These are phyloP conservation scores for Psittacula derbiana DNA, from an alignment of 2,797 vertebrate genomes.

Conservation along the genomic window DNA sequence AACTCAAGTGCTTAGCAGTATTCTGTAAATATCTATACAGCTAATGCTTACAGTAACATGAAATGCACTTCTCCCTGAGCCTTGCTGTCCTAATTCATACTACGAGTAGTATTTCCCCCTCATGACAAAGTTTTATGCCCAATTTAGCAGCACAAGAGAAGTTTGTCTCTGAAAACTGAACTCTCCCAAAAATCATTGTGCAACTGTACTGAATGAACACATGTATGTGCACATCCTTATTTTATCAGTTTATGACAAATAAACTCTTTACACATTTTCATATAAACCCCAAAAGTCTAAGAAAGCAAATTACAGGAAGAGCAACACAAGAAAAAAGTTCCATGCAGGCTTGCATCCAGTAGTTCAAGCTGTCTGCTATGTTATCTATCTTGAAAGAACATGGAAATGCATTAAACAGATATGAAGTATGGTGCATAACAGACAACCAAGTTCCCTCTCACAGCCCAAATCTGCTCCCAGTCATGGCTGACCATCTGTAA, in stretches of 20 bases:
- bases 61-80: background rate
- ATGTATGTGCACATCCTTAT: background rate
- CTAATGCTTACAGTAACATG: background rate
- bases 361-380: background rate
- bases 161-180: background rate
- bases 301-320: background rate
- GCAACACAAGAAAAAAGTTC: background rate
- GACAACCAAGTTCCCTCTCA: background rate
- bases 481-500: background rate
- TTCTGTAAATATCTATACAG: constrained; percentile 2
- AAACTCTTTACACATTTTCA: background rate
- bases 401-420: background rate
- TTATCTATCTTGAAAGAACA: background rate
- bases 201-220: background rate
- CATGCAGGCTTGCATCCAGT: background rate
- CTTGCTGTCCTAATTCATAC: background rate
- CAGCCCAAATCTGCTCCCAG: background rate
- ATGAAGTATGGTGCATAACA: background rate
- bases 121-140: background rate
- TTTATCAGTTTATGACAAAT: background rate
- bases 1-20: background rate
- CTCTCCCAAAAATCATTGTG: background rate
- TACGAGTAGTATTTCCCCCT: background rate
- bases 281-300: background rate
- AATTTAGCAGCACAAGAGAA: background rate